phyloP scores from a whole-genome alignment of 2,797 vertebrate genomes.

The Cirrhinus mrigala region DNA sequence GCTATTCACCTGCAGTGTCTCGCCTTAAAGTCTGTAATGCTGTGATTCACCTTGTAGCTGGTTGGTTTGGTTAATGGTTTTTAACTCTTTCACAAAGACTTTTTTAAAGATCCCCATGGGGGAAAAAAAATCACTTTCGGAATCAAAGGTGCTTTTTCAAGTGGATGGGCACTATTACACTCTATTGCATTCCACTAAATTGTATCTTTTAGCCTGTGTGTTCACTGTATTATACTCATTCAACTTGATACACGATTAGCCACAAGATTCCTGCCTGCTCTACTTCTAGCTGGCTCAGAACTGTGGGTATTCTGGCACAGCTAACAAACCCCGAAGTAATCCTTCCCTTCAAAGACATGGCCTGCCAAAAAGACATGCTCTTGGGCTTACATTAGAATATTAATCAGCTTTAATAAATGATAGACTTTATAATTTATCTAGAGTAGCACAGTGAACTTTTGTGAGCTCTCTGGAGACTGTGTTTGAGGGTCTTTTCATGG shows the following conservation, averaged over 20 bases:
- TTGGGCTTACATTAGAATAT: conserved; percentile 41
- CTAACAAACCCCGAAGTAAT: conserved; percentile 39
- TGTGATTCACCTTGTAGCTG: not conserved
- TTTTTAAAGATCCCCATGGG: not conserved
- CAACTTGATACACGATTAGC: conserved; percentile 57
- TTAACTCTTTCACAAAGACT: not conserved
- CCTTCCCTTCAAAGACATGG: conserved; percentile 24
- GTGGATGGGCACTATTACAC: not conserved
- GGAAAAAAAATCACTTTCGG: not conserved
- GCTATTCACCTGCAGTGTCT: too few relatives aligned
- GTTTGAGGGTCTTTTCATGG: conserved; percentile 7
- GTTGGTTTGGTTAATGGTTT: not conserved
- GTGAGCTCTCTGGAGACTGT: not conserved
- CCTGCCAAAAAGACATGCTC: conserved; percentile 41
- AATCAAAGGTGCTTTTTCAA: too few relatives aligned
- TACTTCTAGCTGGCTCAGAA: conserved; percentile 58
- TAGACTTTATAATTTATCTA: conserved; percentile 24
- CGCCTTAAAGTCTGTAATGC: not conserved
- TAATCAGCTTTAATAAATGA: conserved; percentile 43
- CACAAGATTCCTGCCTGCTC: conserved; percentile 45
- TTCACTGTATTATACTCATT: conserved; percentile 56
- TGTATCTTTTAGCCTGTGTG: conserved; percentile 26
- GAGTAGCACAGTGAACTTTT: conserved; percentile 36
- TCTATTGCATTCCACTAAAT: not conserved
- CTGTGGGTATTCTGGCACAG: conserved; percentile 28